Conservation (phyloP, 1,140 invertebrate genomes). For the Drosophila jambulina region DNA sequence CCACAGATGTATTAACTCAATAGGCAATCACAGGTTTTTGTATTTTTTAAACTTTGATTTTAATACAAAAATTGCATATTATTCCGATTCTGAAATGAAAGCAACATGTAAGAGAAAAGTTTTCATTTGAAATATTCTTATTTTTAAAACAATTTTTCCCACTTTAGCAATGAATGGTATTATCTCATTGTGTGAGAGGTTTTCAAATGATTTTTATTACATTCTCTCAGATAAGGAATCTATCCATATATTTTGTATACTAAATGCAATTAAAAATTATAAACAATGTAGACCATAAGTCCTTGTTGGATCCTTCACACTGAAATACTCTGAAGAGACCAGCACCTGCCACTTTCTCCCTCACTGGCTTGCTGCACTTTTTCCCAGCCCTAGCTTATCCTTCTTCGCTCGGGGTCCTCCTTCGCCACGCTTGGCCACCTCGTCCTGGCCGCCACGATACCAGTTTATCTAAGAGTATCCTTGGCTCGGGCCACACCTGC, state of each 20-base stretch:
- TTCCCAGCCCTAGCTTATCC: conserved; percentile 33
- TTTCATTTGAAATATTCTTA: neutral
- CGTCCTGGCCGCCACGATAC: conserved; percentile 69
- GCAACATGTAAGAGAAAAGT: neutral
- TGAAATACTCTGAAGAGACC: conserved; percentile 3
- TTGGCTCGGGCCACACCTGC: conserved; percentile 69
- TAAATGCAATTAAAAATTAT: neutral
- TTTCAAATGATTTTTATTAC: neutral
- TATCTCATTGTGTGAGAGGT: neutral
- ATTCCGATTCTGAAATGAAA: neutral
- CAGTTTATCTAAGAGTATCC: conserved; percentile 64
- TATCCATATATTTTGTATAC: neutral
- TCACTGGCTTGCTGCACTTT: conserved; percentile 33
- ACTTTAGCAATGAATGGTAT: neutral
- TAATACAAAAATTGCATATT: neutral
- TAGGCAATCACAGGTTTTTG: too few relatives aligned
- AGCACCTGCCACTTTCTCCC: conserved; percentile 50
- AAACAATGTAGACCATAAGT: neutral
- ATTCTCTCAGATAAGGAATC: neutral
- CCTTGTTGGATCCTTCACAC: neutral
- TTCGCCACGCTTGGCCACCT: conserved; percentile 64
- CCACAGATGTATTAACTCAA: too few relatives aligned
- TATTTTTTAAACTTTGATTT: neutral
- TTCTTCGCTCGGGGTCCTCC: conserved; percentile 5
- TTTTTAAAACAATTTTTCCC: neutral